Evolutionary conservation across 2,888 invertebrate genomes (phyloP).

Genomic region (Phaonia tiefii): DNA sequence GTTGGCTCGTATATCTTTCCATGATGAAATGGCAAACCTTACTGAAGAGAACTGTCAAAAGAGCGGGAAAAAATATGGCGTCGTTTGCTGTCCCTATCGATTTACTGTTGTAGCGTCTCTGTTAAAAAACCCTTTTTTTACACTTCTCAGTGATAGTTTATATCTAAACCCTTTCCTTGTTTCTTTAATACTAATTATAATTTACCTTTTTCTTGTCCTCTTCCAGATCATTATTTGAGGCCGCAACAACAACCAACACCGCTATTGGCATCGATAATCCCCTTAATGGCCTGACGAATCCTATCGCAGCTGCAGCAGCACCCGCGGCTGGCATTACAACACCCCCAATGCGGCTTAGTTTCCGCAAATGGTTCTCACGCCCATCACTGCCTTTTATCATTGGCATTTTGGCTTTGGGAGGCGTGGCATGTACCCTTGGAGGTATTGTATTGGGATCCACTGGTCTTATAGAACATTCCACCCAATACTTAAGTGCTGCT

Average conservation of each 20-base stretch:
- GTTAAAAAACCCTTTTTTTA: no score
- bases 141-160: no score
- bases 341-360: conserved; percentile 70
- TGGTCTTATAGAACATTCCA: conserved; percentile 79
- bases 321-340: conserved; percentile 44
- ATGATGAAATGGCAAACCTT: no score
- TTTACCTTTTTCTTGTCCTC: conserved; percentile 40
- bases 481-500: conserved; percentile 79
- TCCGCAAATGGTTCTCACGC: conserved; percentile 78
- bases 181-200: conserved; percentile 30
- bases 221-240: conserved; percentile 62
- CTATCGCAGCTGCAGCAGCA: conserved; percentile 8
- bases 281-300: conserved; percentile 38
- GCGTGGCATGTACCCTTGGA: conserved; percentile 79
- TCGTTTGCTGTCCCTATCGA: no score
- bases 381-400: conserved; percentile 79
- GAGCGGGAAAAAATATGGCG: no score
- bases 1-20: no score
- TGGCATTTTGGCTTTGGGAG: conserved; percentile 78
- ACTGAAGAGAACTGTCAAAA: no score
- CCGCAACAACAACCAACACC: conserved; percentile 47
- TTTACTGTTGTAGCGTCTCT: no score
- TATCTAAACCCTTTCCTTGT: neutral
- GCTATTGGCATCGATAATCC: conserved; percentile 57
- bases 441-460: conserved; percentile 80